phyloP scores from a whole-genome alignment of 2,888 invertebrate genomes.

The Geophilus truncorum region DNA sequence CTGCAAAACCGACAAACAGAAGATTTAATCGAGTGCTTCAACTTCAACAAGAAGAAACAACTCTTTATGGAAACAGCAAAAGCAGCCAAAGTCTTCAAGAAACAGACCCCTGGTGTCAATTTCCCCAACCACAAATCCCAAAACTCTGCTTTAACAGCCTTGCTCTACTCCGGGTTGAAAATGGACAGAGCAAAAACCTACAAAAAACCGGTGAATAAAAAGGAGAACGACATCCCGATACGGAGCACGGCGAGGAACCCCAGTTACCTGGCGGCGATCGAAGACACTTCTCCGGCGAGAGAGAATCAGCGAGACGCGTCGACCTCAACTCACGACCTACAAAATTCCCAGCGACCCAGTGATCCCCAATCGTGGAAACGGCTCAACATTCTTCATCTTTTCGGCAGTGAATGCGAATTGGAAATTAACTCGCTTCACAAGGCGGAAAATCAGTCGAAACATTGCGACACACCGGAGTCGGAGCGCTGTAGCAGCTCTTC shows the following conservation, averaged over 20 bases:
- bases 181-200: neutral
- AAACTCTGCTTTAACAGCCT: neutral
- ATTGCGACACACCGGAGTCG: neutral
- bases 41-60: neutral
- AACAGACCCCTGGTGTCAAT: neutral
- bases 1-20: neutral
- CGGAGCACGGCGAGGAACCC: neutral
- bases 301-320: neutral
- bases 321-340: neutral
- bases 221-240: neutral
- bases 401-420: constrained; percentile 2
- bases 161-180: neutral
- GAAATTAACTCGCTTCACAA: neutral
- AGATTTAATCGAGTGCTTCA: neutral
- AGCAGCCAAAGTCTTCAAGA: neutral
- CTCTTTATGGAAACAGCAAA: neutral
- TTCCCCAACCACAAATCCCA: neutral
- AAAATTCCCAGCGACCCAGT: neutral
- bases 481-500: neutral
- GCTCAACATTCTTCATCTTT: neutral
- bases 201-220: neutral
- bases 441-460: neutral
- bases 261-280: constrained; percentile 13
- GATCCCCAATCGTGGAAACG: constrained; percentile 12
- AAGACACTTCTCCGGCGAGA: neutral